Percentiles rank a stretch among this genome's conserved stretches.
These are phyloP conservation scores for Otocyon megalotis DNA, from an alignment of 2,113 vertebrate genomes.

Conservation along the genomic window DNA sequence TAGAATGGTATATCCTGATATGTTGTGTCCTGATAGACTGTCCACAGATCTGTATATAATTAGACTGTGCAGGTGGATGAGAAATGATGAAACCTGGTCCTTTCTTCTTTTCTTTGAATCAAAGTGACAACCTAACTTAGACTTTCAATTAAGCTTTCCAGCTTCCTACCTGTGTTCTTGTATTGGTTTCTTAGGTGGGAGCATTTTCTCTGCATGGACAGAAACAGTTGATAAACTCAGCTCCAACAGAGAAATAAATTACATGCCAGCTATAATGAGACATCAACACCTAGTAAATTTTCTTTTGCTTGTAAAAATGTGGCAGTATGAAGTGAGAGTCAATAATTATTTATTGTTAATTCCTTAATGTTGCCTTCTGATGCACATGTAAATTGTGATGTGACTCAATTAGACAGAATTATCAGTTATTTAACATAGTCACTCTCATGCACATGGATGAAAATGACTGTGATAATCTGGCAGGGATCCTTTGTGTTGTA, in stretches of 20 bases:
- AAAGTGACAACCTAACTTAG: conserved; percentile 66
- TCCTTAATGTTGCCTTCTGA: conserved; percentile 80
- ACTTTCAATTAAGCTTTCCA: conserved; percentile 87
- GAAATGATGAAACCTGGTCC: neutral
- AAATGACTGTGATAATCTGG: conserved; percentile 5
- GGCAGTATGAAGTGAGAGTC: conserved; percentile 76
- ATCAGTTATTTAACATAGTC: conserved; percentile 73
- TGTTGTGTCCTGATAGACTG: neutral
- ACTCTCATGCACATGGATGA: conserved; percentile 51
- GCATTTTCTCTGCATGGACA: conserved; percentile 87
- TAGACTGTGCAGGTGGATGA: conserved; percentile 30
- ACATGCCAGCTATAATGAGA: conserved; percentile 87
- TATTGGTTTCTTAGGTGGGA: conserved; percentile 86
- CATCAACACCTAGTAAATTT: conserved; percentile 85
- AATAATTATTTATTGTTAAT: conserved; percentile 87
- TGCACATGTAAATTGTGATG: conserved; percentile 67
- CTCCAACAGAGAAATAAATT: conserved; percentile 91
- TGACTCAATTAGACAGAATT: conserved; percentile 66
- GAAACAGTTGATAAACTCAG: conserved; percentile 87
- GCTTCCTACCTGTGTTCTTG: conserved; percentile 83
- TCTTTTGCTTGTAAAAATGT: conserved; percentile 81
- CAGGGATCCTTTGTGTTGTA: conserved; percentile 32
- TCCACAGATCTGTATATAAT: neutral
- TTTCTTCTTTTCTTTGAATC: conserved; percentile 62
- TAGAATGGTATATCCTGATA: neutral